phyloP scores from a whole-genome alignment of 2,113 vertebrate species.

The Alectura lathami region DNA sequence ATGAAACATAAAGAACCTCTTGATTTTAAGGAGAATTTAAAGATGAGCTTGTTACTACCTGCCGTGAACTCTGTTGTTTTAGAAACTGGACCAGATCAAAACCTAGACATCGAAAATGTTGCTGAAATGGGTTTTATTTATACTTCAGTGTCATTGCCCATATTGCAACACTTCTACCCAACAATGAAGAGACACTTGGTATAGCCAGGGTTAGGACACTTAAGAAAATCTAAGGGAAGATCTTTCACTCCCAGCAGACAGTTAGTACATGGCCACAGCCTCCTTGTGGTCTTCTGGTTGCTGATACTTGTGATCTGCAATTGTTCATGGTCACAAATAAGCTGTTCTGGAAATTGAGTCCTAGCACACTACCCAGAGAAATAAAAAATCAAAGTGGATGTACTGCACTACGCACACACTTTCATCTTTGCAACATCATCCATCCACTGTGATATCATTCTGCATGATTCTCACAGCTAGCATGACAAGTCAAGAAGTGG shows the following conservation, averaged over 20 bases:
- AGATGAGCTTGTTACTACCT: not conserved
- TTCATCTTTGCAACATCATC: not conserved
- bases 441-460: not conserved
- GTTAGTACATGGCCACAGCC: not conserved
- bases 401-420: not conserved
- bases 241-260: not conserved
- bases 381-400: not conserved
- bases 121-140: not conserved
- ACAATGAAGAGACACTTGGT: not conserved
- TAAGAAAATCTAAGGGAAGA: not conserved
- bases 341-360: not conserved
- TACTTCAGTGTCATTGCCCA: not conserved
- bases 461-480: not conserved
- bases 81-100: not conserved
- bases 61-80: not conserved
- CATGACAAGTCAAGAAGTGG: not conserved
- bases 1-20: not conserved
- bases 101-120: not conserved
- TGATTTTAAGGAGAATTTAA: not conserved
- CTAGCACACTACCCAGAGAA: not conserved
- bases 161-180: not conserved
- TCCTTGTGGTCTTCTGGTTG: accelerated
- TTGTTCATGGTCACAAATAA: accelerated
- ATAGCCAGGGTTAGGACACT: not conserved
- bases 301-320: not conserved